These are phyloP conservation scores for Ptychadena robeensis DNA, from an alignment of 2,797 vertebrate genomes.

Conservation along the genomic window DNA sequence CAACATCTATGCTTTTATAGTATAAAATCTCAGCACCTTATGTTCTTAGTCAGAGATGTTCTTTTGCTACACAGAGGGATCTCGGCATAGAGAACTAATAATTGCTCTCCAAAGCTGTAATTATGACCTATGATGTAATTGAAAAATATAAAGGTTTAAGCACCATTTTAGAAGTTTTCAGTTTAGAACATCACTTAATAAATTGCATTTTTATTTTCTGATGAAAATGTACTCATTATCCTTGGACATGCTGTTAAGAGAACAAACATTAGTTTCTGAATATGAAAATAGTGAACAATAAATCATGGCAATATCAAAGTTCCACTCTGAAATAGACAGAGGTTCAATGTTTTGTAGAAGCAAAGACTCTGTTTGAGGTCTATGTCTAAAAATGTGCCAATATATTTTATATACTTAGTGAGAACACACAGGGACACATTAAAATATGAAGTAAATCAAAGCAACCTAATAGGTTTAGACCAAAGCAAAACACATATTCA, in stretches of 20 bases:
- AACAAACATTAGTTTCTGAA: constrained; percentile 7
- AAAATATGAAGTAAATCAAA: too few relatives aligned
- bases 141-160: constrained; percentile 24
- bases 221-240: constrained; percentile 46
- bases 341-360: neutral
- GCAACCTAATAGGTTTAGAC: too few relatives aligned
- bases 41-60: neutral
- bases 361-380: neutral
- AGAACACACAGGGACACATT: too few relatives aligned
- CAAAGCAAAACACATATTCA: too few relatives aligned
- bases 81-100: constrained; percentile 5
- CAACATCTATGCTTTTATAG: neutral
- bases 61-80: neutral
- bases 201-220: constrained; percentile 11
- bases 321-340: neutral
- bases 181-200: constrained; percentile 35
- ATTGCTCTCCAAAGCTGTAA: constrained; percentile 4
- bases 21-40: neutral
- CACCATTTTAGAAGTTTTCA: constrained; percentile 16
- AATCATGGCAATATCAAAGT: constrained; percentile 26
- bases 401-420: neutral
- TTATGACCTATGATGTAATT: constrained; percentile 33
- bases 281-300: constrained; percentile 9
- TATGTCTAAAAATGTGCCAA: neutral
- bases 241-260: constrained; percentile 17